phyloP scores from a whole-genome alignment of 2,113 vertebrate genomes.

The Cheilinus undulatus region DNA sequence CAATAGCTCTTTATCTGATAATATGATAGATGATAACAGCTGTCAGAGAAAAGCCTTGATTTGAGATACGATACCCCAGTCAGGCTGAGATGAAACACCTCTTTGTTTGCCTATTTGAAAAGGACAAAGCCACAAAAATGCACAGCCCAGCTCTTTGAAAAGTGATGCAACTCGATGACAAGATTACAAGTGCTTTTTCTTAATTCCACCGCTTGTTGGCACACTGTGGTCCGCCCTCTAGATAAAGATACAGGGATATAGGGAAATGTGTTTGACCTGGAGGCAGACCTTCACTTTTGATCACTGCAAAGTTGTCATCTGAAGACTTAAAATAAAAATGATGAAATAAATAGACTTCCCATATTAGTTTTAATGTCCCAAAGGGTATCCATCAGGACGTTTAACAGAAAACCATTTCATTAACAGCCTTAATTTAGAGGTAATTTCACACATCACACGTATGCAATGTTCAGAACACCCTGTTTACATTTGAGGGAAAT shows the following conservation, averaged over 20 bases:
- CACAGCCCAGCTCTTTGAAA: not conserved
- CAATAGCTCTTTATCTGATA: not conserved
- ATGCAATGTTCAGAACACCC: not conserved
- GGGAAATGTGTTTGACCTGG: too few relatives aligned
- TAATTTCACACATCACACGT: not conserved
- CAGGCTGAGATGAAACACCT: too few relatives aligned
- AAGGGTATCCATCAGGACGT: not conserved
- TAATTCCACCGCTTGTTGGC: conserved; percentile 24
- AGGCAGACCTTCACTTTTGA: too few relatives aligned
- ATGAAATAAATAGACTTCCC: too few relatives aligned
- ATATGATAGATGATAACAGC: not conserved
- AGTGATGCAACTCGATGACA: conserved; percentile 44
- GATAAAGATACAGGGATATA: too few relatives aligned
- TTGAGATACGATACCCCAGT: too few relatives aligned
- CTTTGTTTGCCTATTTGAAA: not conserved
- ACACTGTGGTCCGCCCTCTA: not conserved
- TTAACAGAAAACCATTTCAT: too few relatives aligned
- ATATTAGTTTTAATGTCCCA: too few relatives aligned
- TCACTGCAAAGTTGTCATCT: too few relatives aligned
- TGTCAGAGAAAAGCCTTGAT: not conserved
- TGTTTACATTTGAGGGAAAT: not conserved
- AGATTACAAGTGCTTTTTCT: conserved; percentile 34
- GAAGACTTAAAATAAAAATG: too few relatives aligned
- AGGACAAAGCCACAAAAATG: not conserved
- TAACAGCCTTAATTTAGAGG: too few relatives aligned